Evolutionary conservation across 2,113 vertebrate genomes (phyloP).

Genomic region (Sapayoa aenigma): DNA sequence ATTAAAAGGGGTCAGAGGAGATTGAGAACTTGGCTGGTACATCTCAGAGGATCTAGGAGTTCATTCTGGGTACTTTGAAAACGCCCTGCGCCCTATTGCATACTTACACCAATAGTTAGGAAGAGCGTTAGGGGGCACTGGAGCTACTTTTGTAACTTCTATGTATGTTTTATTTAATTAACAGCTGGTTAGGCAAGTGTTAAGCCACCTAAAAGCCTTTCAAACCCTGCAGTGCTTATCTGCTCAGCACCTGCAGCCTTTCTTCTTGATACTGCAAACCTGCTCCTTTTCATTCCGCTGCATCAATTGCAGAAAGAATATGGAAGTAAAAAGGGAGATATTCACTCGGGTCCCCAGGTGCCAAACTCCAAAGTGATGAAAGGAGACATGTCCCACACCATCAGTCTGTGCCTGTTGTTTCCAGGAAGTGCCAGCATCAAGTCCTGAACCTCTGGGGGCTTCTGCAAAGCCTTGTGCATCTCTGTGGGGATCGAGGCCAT

Average conservation of each 20-base stretch:
- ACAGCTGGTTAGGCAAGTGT: background rate
- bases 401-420: background rate
- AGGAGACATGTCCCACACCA: background rate
- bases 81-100: background rate
- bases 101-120: background rate
- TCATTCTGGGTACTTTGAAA: background rate
- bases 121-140: slow-evolving; percentile 28
- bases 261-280: background rate
- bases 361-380: background rate
- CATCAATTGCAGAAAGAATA: background rate
- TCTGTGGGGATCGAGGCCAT: background rate
- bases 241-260: background rate
- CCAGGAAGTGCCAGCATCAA: background rate
- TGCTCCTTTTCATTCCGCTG: background rate
- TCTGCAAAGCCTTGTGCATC: background rate
- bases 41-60: background rate
- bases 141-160: background rate
- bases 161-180: background rate
- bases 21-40: background rate
- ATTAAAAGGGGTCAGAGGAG: background rate
- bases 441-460: background rate
- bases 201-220: slow-evolving; percentile 1
- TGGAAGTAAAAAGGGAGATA: background rate
- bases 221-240: background rate
- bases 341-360: background rate